Evolutionary conservation across 2,797 vertebrate genomes (phyloP).

Genomic region (Taenioides sp.): DNA sequence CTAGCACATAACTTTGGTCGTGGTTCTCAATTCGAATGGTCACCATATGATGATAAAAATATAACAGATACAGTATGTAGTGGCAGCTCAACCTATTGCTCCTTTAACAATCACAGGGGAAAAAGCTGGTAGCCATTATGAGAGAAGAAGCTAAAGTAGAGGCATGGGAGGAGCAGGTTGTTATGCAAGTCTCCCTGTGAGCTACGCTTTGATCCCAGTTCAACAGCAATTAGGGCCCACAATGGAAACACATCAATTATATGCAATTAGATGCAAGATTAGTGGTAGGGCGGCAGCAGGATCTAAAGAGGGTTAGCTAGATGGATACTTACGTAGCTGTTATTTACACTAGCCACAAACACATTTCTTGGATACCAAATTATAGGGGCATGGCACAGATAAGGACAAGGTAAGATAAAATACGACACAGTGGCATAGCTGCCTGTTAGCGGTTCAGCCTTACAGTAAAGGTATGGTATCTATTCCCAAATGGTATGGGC

Average conservation of each 20-base stretch:
- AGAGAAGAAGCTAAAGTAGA: slow-evolving; percentile 22
- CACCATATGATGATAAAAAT: slow-evolving; percentile 41
- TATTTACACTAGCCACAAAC: slow-evolving; percentile 18
- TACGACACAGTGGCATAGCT: background rate
- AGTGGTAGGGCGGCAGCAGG: slow-evolving; percentile 1
- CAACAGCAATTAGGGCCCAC: slow-evolving; percentile 29
- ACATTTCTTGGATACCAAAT: background rate
- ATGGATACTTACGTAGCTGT: slow-evolving; percentile 20
- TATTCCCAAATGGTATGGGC: background rate
- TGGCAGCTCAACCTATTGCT: slow-evolving; percentile 18
- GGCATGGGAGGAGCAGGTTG: slow-evolving; percentile 15
- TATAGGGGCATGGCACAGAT: background rate
- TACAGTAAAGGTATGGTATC: background rate
- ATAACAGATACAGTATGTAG: slow-evolving; percentile 7
- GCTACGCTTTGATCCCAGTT: slow-evolving; percentile 52
- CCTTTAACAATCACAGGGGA: slow-evolving; percentile 19
- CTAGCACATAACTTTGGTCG: background rate
- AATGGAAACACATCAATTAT: slow-evolving; percentile 22
- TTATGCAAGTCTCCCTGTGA: slow-evolving; percentile 32
- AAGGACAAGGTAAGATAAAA: background rate
- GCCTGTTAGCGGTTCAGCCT: background rate
- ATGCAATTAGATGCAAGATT: slow-evolving; percentile 15
- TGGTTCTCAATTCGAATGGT: slow-evolving; percentile 13
- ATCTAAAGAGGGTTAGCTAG: slow-evolving; percentile 7
- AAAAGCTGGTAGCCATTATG: slow-evolving; percentile 58